Conservation (phyloP, 1,140 invertebrate genomes). For the Rhagoletis zephyria region DNA sequence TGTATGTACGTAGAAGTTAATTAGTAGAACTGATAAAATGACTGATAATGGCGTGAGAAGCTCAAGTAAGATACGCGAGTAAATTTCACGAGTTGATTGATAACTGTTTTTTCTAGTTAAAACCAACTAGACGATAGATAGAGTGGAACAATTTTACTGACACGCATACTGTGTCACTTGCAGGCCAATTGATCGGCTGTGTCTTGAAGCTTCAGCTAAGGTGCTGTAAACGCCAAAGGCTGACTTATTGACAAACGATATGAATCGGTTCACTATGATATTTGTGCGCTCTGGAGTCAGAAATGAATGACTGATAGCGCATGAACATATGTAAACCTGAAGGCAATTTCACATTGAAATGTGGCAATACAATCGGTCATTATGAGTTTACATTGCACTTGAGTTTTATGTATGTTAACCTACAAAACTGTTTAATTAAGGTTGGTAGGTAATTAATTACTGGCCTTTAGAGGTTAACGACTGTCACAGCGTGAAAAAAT, state of each 20-base stretch:
- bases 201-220: neutral
- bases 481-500: neutral
- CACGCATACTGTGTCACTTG: no score
- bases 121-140: no score
- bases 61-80: no score
- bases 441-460: neutral
- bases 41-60: no score
- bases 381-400: neutral
- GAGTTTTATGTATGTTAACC: neutral
- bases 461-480: conserved; percentile 7
- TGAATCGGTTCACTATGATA: no score
- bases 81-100: no score
- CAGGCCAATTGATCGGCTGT: neutral
- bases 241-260: neutral
- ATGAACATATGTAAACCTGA: neutral
- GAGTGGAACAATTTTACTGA: no score
- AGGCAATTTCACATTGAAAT: neutral
- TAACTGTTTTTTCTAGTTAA: no score
- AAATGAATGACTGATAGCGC: conserved; percentile 18
- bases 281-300: neutral
- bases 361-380: conserved; percentile 35
- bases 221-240: neutral
- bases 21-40: no score
- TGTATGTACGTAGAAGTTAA: no score
- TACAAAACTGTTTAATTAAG: conserved; percentile 2